Evolutionary conservation across 2,888 invertebrate genomes (phyloP).

Genomic region (Noctua fimbriata): DNA sequence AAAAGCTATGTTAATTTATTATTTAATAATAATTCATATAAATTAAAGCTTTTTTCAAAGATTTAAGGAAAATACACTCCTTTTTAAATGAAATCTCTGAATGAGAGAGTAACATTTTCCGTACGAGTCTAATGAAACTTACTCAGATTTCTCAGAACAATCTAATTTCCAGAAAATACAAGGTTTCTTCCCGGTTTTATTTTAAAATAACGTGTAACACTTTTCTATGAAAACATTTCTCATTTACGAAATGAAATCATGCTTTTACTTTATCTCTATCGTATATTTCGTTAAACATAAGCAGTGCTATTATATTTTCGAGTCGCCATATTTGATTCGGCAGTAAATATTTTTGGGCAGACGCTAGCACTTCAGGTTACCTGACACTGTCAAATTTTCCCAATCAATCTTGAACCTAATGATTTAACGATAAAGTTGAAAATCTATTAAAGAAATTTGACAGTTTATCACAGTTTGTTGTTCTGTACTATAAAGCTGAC

Average conservation of each 20-base stretch:
- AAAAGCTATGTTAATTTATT: not conserved
- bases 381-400: too few relatives aligned
- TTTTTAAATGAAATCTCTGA: slow-evolving; percentile 2
- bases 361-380: too few relatives aligned
- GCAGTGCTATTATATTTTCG: not conserved
- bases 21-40: too few relatives aligned
- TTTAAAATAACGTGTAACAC: slow-evolving; percentile 11
- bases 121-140: slow-evolving; percentile 25
- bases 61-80: not conserved
- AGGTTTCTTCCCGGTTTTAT: slow-evolving; percentile 15
- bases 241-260: slow-evolving; percentile 39
- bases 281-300: not conserved
- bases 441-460: too few relatives aligned
- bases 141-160: slow-evolving; percentile 21
- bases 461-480: too few relatives aligned
- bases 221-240: slow-evolving; percentile 38
- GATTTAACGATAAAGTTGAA: too few relatives aligned
- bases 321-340: not conserved
- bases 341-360: too few relatives aligned
- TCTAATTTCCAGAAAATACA: slow-evolving; percentile 45
- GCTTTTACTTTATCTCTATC: not conserved
- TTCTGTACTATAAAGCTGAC: too few relatives aligned
- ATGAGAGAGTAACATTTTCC: slow-evolving; percentile 35
- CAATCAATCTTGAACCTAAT: too few relatives aligned
- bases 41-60: not conserved